phyloP scores from a whole-genome alignment of 2,113 vertebrate genomes.

The Scytalopus superciliaris region DNA sequence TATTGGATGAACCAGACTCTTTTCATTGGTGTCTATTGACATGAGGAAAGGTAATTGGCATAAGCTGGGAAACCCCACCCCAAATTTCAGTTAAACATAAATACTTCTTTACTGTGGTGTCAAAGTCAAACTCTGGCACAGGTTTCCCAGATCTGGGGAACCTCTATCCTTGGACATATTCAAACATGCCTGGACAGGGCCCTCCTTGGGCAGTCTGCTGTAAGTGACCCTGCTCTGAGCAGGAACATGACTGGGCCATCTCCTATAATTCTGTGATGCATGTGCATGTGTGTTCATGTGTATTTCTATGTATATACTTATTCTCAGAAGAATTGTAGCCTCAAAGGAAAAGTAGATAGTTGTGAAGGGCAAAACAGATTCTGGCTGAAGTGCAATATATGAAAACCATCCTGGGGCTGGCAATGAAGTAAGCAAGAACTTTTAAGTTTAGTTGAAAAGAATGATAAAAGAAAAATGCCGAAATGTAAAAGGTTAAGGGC shows the following conservation, averaged over 20 bases:
- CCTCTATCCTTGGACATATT: neutral
- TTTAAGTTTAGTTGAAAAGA: conserved; percentile 21
- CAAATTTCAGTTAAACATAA: neutral
- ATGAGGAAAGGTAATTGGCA: neutral
- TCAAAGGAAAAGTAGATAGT: neutral
- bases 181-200: fast-evolving
- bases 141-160: neutral
- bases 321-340: neutral
- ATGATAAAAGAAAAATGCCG: neutral
- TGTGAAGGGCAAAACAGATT: neutral
- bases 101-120: neutral
- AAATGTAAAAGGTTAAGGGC: conserved; percentile 2
- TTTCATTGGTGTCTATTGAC: neutral
- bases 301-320: neutral
- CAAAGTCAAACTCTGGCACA: neutral
- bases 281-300: neutral
- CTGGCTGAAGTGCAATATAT: neutral
- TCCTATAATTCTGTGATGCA: neutral
- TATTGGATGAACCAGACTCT: neutral
- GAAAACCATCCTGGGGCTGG: neutral
- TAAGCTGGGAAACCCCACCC: neutral
- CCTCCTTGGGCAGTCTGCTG: neutral
- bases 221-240: neutral
- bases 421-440: neutral
- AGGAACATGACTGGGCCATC: neutral